These are phyloP conservation scores for Mesaphorura yosii DNA, from an alignment of 1,140 invertebrate species.

Conservation along the genomic window DNA sequence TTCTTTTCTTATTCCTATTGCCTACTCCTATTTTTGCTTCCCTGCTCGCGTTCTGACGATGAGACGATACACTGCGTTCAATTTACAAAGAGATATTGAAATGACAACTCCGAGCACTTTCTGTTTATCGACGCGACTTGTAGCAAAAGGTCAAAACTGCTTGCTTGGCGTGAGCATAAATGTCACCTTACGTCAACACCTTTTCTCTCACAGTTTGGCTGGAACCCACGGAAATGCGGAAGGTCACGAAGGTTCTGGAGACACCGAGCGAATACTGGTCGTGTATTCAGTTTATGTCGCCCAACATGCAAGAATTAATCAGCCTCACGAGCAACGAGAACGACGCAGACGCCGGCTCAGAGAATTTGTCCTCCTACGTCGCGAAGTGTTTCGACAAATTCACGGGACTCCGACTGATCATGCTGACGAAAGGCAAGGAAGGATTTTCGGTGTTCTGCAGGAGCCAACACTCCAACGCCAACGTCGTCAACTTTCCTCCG, in stretches of 20 bases:
- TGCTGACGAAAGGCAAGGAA: conserved; percentile 23
- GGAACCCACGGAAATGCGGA: conserved; percentile 53
- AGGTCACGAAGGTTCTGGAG: conserved; percentile 47
- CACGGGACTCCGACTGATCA: conserved; percentile 15
- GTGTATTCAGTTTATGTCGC: conserved; percentile 50
- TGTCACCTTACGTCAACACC: too few relatives aligned
- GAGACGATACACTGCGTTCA: too few relatives aligned
- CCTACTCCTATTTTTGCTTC: too few relatives aligned
- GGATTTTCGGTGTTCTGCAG: conserved; percentile 22
- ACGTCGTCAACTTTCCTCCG: too few relatives aligned
- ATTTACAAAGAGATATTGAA: too few relatives aligned
- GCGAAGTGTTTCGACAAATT: conserved; percentile 18
- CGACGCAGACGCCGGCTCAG: not conserved
- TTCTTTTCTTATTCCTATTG: too few relatives aligned
- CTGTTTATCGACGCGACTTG: too few relatives aligned
- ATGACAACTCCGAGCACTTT: too few relatives aligned
- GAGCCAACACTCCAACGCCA: too few relatives aligned
- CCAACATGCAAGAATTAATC: conserved; percentile 57
- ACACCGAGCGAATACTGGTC: conserved; percentile 35
- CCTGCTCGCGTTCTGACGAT: too few relatives aligned
- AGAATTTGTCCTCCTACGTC: not conserved
- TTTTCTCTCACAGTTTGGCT: conserved; percentile 46
- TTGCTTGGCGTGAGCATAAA: not conserved
- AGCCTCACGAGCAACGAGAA: conserved; percentile 31
- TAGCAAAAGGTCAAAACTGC: too few relatives aligned